Conservation (phyloP, 2,113 vertebrate genomes). For the Mirza zaza region DNA sequence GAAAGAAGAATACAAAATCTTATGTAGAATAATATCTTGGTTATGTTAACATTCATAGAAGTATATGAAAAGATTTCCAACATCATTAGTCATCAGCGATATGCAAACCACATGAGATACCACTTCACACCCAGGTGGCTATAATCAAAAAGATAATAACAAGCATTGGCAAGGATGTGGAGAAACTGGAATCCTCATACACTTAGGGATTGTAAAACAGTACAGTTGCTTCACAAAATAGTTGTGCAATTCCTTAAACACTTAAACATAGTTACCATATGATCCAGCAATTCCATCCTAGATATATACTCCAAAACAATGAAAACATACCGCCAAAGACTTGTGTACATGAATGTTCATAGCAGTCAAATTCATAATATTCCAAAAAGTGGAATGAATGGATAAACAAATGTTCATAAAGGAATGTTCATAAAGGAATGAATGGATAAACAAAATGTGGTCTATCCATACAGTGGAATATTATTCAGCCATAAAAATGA, state of each 20-base stretch:
- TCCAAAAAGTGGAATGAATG: background rate
- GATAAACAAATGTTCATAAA: background rate
- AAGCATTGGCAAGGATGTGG: background rate
- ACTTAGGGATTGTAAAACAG: background rate
- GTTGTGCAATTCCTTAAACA: background rate
- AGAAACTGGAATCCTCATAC: background rate
- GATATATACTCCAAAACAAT: background rate
- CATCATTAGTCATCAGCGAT: background rate
- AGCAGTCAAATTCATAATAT: background rate
- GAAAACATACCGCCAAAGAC: background rate
- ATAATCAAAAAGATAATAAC: background rate
- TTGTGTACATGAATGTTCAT: background rate
- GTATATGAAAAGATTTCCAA: background rate
- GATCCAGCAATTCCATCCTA: background rate
- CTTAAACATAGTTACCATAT: background rate
- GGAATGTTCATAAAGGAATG: background rate
- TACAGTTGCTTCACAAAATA: background rate
- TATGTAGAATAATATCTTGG: background rate
- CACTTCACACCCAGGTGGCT: background rate
- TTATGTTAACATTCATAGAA: background rate
- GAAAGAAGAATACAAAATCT: background rate
- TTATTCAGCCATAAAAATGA: background rate
- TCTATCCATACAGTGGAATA: background rate
- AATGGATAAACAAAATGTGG: background rate
- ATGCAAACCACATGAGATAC: background rate